A percentile compares a stretch with the other conserved stretches of the same genome.
phyloP scores from a whole-genome alignment of 2,797 vertebrate genomes.

The Capromys pilorides region DNA sequence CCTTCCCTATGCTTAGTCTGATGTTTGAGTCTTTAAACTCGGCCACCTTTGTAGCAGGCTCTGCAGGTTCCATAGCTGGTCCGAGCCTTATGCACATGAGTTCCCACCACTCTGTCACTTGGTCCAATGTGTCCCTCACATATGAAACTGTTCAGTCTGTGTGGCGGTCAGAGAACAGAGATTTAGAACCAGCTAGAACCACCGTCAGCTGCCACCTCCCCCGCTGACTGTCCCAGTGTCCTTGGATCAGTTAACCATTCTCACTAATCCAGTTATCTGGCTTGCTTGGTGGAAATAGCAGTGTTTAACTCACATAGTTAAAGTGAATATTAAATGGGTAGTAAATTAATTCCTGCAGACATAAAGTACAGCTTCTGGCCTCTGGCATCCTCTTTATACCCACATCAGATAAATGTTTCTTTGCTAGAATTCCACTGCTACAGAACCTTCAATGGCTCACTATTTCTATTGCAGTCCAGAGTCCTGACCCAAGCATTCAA shows the following conservation, averaged over 20 bases:
- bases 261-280: neutral
- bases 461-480: neutral
- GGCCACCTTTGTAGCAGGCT: neutral
- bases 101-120: neutral
- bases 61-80: neutral
- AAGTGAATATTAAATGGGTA: neutral
- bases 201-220: neutral
- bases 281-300: neutral
- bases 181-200: neutral
- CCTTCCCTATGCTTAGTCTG: neutral
- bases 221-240: neutral
- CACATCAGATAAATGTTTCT: slow-evolving; percentile 12
- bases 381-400: neutral
- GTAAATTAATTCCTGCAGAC: neutral
- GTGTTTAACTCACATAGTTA: neutral
- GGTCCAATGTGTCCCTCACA: neutral
- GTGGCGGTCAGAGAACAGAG: neutral
- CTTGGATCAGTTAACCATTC: neutral
- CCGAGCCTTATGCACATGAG: neutral
- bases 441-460: slow-evolving; percentile 7
- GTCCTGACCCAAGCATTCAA: neutral
- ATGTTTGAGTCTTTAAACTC: neutral
- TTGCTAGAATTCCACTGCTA: neutral
- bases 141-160: neutral
- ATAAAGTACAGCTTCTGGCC: neutral